Evolutionary conservation across 2,888 invertebrate species (phyloP), one percentile per base, ranked within the genome.

Genomic region (Allygus modestus): DNA sequence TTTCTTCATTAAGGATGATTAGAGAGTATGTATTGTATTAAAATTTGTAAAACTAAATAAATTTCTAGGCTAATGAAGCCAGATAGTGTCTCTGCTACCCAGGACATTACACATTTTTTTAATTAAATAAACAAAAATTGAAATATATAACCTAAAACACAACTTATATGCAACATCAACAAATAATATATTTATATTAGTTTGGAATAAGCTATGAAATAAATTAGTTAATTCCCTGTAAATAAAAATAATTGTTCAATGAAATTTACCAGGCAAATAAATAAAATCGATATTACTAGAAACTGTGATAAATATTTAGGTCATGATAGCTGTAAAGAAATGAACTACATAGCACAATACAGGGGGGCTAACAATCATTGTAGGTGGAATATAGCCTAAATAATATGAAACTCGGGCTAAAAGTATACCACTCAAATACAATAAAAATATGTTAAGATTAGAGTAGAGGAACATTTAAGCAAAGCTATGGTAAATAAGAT

Each of bases 401-500:
- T 58, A 23, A 58, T 51, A n/a, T 58, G 26, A 12, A 31, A 28
- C 20, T 9, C 4, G 15, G 15, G 65, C 65, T 65, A 31, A 65
- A 28, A 5, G 9, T 15, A 28, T 65, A 28, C 28, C 31, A 17
- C 11, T 58, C 20, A 23, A 54, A 23, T 23, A 23, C 54, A 65
- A 65, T 65, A 65, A 65, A 58, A 65, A 65, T 17, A 28, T 26
- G 28, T 15, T 4, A 65, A 31, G 37, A 71, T 37, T 41, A 23
- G 12, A 17, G 5, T 41, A 71, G 41, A 71, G 41, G 71, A 71
- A 71, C 71, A 71, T 71, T 41, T n/a, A 71, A 4, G 41, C 33
- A 71, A 71, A 71, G 71, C 71, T 71, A 41, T 71, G 71, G 71
- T 71, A 71, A 71, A 71, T 41, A 71, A 37, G 37, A 31, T n/a